Conservation (phyloP, 2,888 invertebrate genomes). For the Tenthredo livida region DNA sequence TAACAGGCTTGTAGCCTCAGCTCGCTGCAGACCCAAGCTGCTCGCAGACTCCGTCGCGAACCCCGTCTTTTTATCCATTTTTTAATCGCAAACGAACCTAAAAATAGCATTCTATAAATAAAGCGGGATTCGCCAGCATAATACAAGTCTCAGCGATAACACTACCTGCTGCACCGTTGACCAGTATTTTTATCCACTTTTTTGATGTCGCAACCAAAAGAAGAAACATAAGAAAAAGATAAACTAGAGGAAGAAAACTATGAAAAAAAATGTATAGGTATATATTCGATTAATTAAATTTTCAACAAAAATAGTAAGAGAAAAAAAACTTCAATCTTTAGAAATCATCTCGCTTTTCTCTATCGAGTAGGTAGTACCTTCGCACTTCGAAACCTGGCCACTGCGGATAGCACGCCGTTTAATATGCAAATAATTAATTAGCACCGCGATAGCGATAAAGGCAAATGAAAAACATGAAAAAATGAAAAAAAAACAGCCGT, state of each 20-base stretch:
- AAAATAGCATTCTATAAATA: constrained; percentile 42
- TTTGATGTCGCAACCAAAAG: background rate
- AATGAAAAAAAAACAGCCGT: too few species aligned
- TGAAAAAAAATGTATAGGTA: background rate
- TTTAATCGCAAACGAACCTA: constrained; percentile 41
- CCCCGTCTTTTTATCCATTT: constrained; percentile 11
- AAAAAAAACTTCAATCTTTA: background rate
- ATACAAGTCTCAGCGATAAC: constrained; percentile 25
- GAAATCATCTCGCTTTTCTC: background rate
- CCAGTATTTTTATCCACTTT: constrained; percentile 4
- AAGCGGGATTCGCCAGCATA: constrained; percentile 23
- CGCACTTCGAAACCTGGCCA: background rate
- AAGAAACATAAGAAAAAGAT: background rate
- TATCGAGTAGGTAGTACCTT: background rate
- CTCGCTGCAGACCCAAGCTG: background rate
- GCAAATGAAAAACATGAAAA: too few species aligned
- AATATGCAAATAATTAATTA: constrained; percentile 64
- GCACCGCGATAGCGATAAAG: background rate
- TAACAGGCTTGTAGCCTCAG: background rate
- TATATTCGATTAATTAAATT: background rate
- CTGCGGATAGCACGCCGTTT: constrained; percentile 13
- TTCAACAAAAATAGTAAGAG: background rate
- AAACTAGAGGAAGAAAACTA: background rate
- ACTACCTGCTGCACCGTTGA: background rate
- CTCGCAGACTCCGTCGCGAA: background rate